These are phyloP conservation scores for Hermetia illucens DNA, from an alignment of 1,140 invertebrate species.

Conservation along the genomic window DNA sequence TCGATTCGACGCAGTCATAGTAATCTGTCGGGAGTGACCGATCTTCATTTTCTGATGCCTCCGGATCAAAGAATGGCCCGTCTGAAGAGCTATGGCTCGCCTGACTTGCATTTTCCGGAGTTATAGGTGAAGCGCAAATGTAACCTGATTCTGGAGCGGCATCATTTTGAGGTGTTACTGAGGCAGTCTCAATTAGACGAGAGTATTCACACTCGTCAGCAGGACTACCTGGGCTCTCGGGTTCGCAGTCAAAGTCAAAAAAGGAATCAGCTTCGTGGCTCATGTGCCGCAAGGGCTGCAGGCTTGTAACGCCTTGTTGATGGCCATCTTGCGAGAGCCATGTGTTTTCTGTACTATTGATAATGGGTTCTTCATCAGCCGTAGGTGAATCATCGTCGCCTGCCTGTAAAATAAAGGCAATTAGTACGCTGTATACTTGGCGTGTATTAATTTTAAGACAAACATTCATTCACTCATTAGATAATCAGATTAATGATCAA, in stretches of 20 bases:
- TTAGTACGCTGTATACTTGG: too few relatives aligned
- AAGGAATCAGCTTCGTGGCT: constrained; percentile 41
- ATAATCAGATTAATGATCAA: too few relatives aligned
- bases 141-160: constrained; percentile 36
- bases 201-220: constrained; percentile 39
- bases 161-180: constrained; percentile 28
- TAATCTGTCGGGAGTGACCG: constrained; percentile 8
- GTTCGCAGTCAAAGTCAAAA: constrained; percentile 42
- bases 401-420: too few relatives aligned
- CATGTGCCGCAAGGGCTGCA: constrained; percentile 32
- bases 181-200: constrained; percentile 32
- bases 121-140: constrained; percentile 28
- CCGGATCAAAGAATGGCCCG: constrained; percentile 36
- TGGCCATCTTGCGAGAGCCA: constrained; percentile 21
- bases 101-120: constrained; percentile 6
- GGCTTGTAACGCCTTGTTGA: constrained; percentile 26
- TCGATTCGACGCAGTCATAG: constrained; percentile 2
- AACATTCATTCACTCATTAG: too few relatives aligned
- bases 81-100: constrained; percentile 30
- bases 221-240: constrained; percentile 49
- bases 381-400: constrained; percentile 15
- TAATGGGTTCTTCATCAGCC: constrained; percentile 24
- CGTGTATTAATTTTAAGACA: too few relatives aligned
- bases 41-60: constrained; percentile 28
- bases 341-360: constrained; percentile 23